Base-by-base conservation (phyloP, 2,888 invertebrate species). In the Eledona agricola region DNA sequence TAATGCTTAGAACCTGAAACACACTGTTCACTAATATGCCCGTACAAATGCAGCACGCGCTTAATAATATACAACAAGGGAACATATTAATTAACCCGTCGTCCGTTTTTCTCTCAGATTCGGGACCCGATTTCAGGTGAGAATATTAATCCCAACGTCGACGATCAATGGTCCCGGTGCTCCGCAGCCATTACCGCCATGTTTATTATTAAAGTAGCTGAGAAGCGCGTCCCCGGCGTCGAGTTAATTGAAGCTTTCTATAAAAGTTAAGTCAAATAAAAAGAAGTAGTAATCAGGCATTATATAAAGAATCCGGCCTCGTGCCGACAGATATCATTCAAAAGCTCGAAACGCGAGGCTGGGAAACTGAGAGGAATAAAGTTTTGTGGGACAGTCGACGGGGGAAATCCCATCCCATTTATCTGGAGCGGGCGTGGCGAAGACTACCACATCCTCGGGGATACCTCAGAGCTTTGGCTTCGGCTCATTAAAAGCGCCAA, bases 351-450 rank as follows among this genome's bases (percentile, higher is more conserved):
- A 17, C 16, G 43, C 13, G 25, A 54, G 16, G 13, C 29, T 31
- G 26, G 26, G 16, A 34, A 45, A 35, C 28, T 19, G 22, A 23
- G 32, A 19, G 20, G 38, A 28, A 42, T 31, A 54, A 62, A 62
- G 51, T 59, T 59, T 62, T 57, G 49, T 53, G 57, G 60, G 59
- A 58, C 56, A 63, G 51, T 51, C 58, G 34, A 55, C 59, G 54
- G 43, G 63, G 59, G 60, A 58, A 51, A 57, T 59, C 43, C 60
- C 49, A 51, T 55, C 54, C 51, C 62, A 60, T 62, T 52, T 60
- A 62, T 60, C 53, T 58, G 34, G 19, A 50, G 49, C 47, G 51
- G 57, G 55, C 57, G 58, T 52, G 58, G 58, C 55, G 26, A 51
- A 38, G 50, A 56, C n/a, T n/a, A 49, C 51, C 52, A 40, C 51